Base-by-base conservation (phyloP, 1,140 invertebrate genomes). In the Belonocnema kinseyi region DNA sequence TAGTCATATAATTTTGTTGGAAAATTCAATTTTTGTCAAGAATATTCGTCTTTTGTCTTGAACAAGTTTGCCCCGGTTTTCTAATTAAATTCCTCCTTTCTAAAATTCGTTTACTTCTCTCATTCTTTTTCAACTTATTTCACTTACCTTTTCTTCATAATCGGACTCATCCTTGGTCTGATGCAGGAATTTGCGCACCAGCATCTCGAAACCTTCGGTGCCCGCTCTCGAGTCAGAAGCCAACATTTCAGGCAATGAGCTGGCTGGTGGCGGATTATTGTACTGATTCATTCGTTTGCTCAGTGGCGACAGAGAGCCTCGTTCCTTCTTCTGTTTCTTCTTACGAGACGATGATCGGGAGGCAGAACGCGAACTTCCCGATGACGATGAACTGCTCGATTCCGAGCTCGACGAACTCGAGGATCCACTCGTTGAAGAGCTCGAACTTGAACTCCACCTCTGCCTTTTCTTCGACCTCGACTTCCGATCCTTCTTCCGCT, bases 161-260 rank as follows among this genome's bases (percentile, higher is more conserved):
- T 96, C 96, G 0, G 95, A 95, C 85, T 97, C 96, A 82, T 95
- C 95, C 89, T 95, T 95, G 0, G 95, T 95, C 88, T 95, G 94
- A 82, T 95, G 94, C 54, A 96, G 87, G 87, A 96, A 96, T 75
- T 94, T 94, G 7, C 95, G 93, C 19, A 97, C 93, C 92, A 96
- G 94, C 14, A 93, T 85, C 80, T 96, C 95, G 82, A 96, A 96
- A 79, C 95, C 94, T 70, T 88, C 90, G 79, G 86, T 92, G 83
- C 92, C 92, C 79, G 92, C 92, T 0, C 70, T 91, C 82, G 88
- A 88, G 87, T 72, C 91, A 90, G 93, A 87, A 89, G 94, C 87
- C 91, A 94, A 88, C 90, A 93, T 74, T 91, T 94, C 92, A 87
- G 94, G 90, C 1, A 93, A 92, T 0, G 93, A 89, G 0, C 92